A percentile compares a stretch with the other conserved stretches of the same genome.
phyloP scores from a whole-genome alignment of 2,113 vertebrate genomes.

The Peromyscus maniculatus region DNA sequence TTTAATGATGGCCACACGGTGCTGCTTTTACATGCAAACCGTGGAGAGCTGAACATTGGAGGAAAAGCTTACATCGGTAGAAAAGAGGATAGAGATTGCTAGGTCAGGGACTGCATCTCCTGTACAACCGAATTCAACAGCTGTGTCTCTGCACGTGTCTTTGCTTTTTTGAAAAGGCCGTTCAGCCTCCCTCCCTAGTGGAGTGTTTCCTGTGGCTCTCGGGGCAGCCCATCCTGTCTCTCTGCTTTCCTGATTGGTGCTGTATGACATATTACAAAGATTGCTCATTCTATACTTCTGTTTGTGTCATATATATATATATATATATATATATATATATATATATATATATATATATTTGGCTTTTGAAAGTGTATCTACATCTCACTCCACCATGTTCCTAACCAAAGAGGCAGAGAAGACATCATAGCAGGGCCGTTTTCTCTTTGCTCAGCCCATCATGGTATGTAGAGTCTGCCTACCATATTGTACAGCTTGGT shows the following conservation, averaged over 20 bases:
- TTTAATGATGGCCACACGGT: conserved; percentile 84
- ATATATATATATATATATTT: neutral
- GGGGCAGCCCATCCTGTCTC: neutral
- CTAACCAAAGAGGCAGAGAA: neutral
- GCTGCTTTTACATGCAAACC: conserved; percentile 77
- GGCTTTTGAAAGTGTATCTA: neutral
- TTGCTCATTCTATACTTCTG: neutral
- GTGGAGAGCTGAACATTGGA: conserved; percentile 64
- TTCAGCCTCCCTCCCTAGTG: conserved; percentile 32
- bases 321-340: no score
- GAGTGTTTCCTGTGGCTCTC: conserved; percentile 3
- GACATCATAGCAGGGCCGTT: accelerated
- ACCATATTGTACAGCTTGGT: neutral
- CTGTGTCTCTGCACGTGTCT: conserved; percentile 63
- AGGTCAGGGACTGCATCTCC: conserved; percentile 13
- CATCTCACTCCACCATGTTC: neutral
- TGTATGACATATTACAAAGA: neutral
- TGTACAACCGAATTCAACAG: conserved; percentile 57
- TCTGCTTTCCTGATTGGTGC: neutral
- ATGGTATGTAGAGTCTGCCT: neutral
- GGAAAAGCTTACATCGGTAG: conserved; percentile 41
- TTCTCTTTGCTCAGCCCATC: neutral
- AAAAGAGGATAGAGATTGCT: conserved; percentile 68
- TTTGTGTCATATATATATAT: neutral
- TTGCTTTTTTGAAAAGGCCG: conserved; percentile 41